Conservation (phyloP, 2,113 vertebrate species). For the Eulemur macaco region DNA sequence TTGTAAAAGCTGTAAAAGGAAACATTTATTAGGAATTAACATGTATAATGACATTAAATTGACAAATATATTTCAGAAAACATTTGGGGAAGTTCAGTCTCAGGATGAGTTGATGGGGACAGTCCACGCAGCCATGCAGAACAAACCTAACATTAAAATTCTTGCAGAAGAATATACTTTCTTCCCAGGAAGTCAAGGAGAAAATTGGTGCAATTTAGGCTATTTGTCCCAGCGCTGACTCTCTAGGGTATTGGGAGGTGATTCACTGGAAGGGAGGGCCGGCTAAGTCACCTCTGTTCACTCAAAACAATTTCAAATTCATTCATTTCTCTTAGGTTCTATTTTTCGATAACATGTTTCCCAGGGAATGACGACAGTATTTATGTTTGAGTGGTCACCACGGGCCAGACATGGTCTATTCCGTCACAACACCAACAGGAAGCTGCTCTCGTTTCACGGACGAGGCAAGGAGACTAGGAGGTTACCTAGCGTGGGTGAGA, state of each 20-base stretch:
- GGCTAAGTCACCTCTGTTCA: slow-evolving; percentile 34
- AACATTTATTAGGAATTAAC: slow-evolving; percentile 48
- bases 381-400: not conserved
- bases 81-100: not conserved
- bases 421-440: not conserved
- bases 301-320: slow-evolving; percentile 42
- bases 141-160: slow-evolving; percentile 38
- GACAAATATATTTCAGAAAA: slow-evolving; percentile 5
- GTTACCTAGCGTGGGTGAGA: not conserved
- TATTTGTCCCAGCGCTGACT: slow-evolving; percentile 4
- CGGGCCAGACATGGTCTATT: not conserved
- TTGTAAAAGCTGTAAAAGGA: slow-evolving; percentile 90
- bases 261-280: not conserved
- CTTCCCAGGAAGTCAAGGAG: slow-evolving; percentile 52
- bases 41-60: not conserved
- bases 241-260: slow-evolving; percentile 1
- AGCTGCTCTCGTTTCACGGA: not conserved
- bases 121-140: not conserved
- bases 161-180: not conserved
- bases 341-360: not conserved
- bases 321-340: slow-evolving; percentile 19
- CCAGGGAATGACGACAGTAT: not conserved
- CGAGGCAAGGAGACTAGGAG: not conserved
- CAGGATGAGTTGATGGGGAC: not conserved
- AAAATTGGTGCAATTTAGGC: slow-evolving; percentile 59